Evolutionary conservation across 2,113 vertebrate species (phyloP).

Genomic region (Chionis minor): DNA sequence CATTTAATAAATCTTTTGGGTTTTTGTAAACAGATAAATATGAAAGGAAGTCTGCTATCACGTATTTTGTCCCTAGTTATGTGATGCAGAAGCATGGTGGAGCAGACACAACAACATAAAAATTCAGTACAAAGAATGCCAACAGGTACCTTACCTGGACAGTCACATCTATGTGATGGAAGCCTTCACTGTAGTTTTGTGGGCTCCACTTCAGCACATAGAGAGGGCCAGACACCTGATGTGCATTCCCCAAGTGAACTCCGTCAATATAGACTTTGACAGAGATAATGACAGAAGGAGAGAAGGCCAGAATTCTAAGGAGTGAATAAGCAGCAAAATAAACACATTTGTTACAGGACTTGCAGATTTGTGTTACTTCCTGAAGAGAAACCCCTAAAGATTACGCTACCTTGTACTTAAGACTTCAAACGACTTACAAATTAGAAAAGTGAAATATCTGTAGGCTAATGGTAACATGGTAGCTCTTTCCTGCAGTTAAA

Average conservation of each 20-base stretch:
- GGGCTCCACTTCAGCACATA: slow-evolving; percentile 88
- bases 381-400: background rate
- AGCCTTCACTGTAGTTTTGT: slow-evolving; percentile 80
- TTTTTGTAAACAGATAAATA: background rate
- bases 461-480: background rate
- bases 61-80: background rate
- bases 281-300: slow-evolving; percentile 80
- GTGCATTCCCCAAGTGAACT: slow-evolving; percentile 77
- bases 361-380: background rate
- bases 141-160: slow-evolving; percentile 80
- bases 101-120: background rate
- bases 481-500: background rate
- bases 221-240: slow-evolving; percentile 85
- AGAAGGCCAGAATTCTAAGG: slow-evolving; percentile 90
- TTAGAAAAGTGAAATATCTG: background rate
- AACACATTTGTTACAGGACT: background rate
- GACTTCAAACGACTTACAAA: background rate
- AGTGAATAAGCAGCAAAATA: slow-evolving; percentile 49
- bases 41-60: background rate
- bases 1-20: background rate
- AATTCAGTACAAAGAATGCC: background rate
- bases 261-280: slow-evolving; percentile 85
- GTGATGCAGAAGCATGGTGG: background rate
- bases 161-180: slow-evolving; percentile 86
- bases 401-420: background rate